Conservation (phyloP, 2,797 vertebrate genomes). For the Crenuchus spilurus region DNA sequence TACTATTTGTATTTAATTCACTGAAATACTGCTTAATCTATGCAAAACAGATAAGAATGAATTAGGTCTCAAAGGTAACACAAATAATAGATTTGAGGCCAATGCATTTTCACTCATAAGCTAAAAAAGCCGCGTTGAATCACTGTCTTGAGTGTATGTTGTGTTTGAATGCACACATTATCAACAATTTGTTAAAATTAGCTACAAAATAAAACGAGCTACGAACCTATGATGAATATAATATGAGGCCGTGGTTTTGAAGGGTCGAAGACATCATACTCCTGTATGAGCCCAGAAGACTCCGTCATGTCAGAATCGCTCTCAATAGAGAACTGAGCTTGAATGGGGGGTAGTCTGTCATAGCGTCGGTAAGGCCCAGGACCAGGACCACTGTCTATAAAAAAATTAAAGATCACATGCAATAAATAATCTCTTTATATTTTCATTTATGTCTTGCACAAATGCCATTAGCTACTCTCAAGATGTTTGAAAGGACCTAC, state of each 20-base stretch:
- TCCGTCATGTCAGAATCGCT: slow-evolving; percentile 77
- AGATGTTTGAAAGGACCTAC: slow-evolving; percentile 49
- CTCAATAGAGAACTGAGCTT: slow-evolving; percentile 76
- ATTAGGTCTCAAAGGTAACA: too few species aligned
- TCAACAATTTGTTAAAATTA: neutral
- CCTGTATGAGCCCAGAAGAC: slow-evolving; percentile 73
- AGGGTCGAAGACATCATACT: slow-evolving; percentile 74
- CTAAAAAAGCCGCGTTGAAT: too few species aligned
- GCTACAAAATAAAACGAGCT: neutral
- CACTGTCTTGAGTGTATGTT: too few species aligned
- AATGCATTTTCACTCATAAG: too few species aligned
- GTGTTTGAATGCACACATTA: neutral
- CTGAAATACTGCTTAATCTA: too few species aligned
- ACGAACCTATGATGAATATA: slow-evolving; percentile 74
- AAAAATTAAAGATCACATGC: slow-evolving; percentile 10
- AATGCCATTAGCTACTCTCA: neutral
- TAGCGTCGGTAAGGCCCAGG: slow-evolving; percentile 55
- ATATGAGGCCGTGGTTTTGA: slow-evolving; percentile 68
- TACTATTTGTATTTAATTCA: too few species aligned
- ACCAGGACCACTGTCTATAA: slow-evolving; percentile 49
- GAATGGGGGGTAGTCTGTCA: slow-evolving; percentile 66
- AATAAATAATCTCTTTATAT: neutral
- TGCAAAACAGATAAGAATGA: too few species aligned
- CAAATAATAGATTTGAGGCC: too few species aligned
- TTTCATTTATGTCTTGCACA: neutral